Evolutionary conservation across 2,113 vertebrate species (phyloP), one percentile per base, ranked within the genome.

Genomic region (Emydocephalus ijimae): DNA sequence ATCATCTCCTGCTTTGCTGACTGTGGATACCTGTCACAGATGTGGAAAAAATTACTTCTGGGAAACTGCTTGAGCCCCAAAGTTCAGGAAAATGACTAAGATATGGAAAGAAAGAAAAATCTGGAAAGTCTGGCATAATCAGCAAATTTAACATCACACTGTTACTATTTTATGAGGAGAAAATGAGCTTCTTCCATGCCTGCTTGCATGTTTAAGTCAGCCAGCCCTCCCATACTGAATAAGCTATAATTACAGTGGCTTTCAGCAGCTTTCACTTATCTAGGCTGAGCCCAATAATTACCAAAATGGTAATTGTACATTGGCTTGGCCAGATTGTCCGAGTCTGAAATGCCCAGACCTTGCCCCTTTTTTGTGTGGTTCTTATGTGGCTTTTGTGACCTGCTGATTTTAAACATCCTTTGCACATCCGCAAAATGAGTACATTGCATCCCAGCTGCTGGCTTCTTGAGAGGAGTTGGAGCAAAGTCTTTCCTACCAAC

Each of bases 251-350:
- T 91, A 91, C 39, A 8, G 8, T 89, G 21, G 45, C 39, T 69
- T 92, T 92, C 74, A 34, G 56, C 69, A 93, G 50, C 87, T 61
- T 93, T 90, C 81, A 34, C 39, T 50, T 92, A 90, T 69, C 88
- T 61, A 69, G 26, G 2, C 43, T 39, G 52, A 81, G 52, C 64
- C 54, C 87, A 85, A 48, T 43, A 91, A 89, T 86, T 93, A 93
- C 85, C 54, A 50, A 81, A 90, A 88, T 4, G n/a, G 89, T 50
- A 92, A 92, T 57, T 92, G 85, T 59, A 74, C 11, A 50, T 52
- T 54, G 55, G 91, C 59, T 34, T 74, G 91, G 52, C 85, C 89
- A 85, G 20, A 85, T 69, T 54, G 91, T 87, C 88, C 74, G 86
- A 85, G 43, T 69, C 48, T 87, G 39, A 88, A 89, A 87, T 74